phyloP scores from a whole-genome alignment of 2,888 invertebrate genomes.

The Lissonota sp. region DNA sequence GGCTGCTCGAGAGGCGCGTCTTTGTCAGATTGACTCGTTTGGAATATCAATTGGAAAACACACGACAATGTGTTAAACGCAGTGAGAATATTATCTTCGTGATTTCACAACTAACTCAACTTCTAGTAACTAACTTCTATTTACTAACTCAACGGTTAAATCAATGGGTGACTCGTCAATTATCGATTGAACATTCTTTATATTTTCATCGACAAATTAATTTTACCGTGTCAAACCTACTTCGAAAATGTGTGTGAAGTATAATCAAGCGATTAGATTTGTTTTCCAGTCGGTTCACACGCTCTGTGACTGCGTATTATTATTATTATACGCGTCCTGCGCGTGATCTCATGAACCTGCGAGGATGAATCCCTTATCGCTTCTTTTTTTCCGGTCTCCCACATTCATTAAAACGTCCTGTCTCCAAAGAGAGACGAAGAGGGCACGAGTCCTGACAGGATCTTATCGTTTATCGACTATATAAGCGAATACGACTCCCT shows the following conservation, averaged over 20 bases:
- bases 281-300: slow-evolving; percentile 59
- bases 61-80: no score
- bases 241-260: neutral
- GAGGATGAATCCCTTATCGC: slow-evolving; percentile 51
- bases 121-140: neutral
- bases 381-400: slow-evolving; percentile 67
- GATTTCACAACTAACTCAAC: neutral
- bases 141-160: slow-evolving; percentile 11
- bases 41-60: neutral
- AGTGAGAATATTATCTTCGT: slow-evolving; percentile 14
- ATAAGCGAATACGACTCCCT: slow-evolving; percentile 58
- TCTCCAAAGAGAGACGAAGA: slow-evolving; percentile 28
- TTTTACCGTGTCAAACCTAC: neutral
- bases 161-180: no score
- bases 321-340: neutral
- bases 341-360: slow-evolving; percentile 10
- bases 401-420: slow-evolving; percentile 67
- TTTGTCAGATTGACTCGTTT: slow-evolving; percentile 44
- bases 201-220: slow-evolving; percentile 37
- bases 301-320: slow-evolving; percentile 29
- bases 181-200: no score
- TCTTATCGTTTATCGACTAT: slow-evolving; percentile 67
- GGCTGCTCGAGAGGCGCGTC: neutral
- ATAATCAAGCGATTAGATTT: slow-evolving; percentile 39
- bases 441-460: slow-evolving; percentile 54